These are phyloP conservation scores for Gymnocephalus cernua DNA, from an alignment of 2,113 vertebrate genomes.

Conservation along the genomic window DNA sequence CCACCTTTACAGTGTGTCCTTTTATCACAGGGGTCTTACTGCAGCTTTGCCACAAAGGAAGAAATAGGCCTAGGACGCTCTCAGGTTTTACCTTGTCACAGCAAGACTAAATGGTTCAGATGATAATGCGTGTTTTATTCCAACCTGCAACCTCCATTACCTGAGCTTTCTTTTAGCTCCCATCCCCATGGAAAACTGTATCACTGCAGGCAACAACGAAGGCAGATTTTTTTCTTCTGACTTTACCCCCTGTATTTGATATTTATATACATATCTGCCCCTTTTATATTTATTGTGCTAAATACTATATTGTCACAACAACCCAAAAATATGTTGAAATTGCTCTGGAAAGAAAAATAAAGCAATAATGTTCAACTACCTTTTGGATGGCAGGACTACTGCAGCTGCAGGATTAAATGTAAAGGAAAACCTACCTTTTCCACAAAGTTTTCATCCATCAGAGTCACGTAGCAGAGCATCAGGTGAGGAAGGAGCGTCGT, in stretches of 20 bases:
- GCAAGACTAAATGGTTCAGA: conserved; percentile 40
- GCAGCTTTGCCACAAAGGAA: conserved; percentile 53
- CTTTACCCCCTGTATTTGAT: neutral
- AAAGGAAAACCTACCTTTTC: neutral
- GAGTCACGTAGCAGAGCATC: conserved; percentile 16
- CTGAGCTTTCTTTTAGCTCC: neutral
- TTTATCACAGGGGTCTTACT: conserved; percentile 44
- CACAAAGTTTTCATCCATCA: conserved; percentile 21
- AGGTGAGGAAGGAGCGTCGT: conserved; percentile 19
- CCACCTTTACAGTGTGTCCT: conserved; percentile 63
- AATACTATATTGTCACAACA: neutral
- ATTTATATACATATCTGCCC: neutral
- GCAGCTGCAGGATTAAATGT: neutral
- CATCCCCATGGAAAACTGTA: neutral
- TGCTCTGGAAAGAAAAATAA: neutral
- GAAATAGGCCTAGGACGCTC: conserved; percentile 5
- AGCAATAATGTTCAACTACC: neutral
- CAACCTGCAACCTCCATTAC: conserved; percentile 23
- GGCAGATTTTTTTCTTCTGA: neutral
- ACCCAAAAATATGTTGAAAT: neutral
- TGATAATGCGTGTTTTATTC: conserved; percentile 31
- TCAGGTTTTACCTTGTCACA: conserved; percentile 30
- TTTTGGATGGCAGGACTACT: neutral
- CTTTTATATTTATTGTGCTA: neutral
- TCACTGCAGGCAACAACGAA: neutral